A percentile compares a stretch with the other conserved stretches of the same genome.
Conservation (phyloP, 2,888 invertebrate species). For the Alentia gelatinosa region DNA sequence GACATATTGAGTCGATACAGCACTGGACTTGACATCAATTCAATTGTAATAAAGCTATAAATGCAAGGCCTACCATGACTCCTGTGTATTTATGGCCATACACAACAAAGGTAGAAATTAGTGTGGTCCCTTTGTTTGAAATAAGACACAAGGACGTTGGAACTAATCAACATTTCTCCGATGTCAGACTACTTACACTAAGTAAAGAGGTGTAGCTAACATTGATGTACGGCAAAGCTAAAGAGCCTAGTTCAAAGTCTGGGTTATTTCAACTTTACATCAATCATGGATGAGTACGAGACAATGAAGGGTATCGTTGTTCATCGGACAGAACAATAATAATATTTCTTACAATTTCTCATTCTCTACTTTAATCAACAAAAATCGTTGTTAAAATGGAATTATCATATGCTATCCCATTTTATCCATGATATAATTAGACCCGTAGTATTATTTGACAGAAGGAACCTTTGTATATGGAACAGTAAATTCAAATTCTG, state of each 20-base stretch:
- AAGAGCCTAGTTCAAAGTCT: not conserved
- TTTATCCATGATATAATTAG: not conserved
- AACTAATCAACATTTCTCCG: not conserved
- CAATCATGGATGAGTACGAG: not conserved
- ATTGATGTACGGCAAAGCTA: too few relatives aligned
- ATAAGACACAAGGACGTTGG: not conserved
- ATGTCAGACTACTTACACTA: not conserved
- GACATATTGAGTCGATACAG: too few relatives aligned
- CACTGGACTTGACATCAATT: too few relatives aligned
- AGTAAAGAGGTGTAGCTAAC: not conserved
- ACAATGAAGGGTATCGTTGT: not conserved
- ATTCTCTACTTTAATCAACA: too few relatives aligned
- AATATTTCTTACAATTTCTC: too few relatives aligned
- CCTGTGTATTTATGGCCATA: not conserved
- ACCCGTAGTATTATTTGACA: not conserved
- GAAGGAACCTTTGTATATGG: not conserved
- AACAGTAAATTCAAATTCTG: not conserved
- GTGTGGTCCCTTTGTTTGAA: slow-evolving; percentile 12
- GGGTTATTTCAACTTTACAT: not conserved
- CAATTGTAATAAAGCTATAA: not conserved
- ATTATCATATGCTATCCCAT: too few relatives aligned
- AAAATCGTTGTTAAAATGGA: too few relatives aligned
- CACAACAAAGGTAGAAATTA: not conserved
- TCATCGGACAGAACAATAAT: not conserved
- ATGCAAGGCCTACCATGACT: not conserved